Base-by-base conservation (phyloP, 1,140 invertebrate species). In the Hylaeus volcanicus region DNA sequence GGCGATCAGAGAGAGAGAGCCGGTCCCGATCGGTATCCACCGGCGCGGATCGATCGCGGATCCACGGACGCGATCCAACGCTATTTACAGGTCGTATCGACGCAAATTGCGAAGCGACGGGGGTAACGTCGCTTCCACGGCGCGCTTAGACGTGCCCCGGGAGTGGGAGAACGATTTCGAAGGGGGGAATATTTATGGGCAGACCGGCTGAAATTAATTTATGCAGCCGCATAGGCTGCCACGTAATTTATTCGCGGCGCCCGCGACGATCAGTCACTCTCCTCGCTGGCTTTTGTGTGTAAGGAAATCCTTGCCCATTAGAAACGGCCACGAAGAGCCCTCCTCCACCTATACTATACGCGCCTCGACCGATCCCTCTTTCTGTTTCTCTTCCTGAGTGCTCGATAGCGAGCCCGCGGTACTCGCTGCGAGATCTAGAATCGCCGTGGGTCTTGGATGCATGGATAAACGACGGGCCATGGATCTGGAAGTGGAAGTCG, bases 201-300 rank as follows among this genome's bases (percentile, higher is more conserved):
- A 78, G 88, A 87, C 82, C 89, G 83, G 88, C 73, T 90, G 91
- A 92, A 93, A 93, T 93, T 93, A 92, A 93, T 93, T 93, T 93
- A 92, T 93, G 90, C 91, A 91, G 92, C 86, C 88, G 86, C 92
- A 92, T 91, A 91, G 92, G 90, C 86, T 92, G 92, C 90, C 91
- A 91, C 86, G 91, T 92, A 92, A 93, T 93, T 93, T 93, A 93
- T 93, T 93, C 90, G 90, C 86, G 85, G 84, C 89, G 82, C 83
- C 87, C 86, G 88, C 89, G 89, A 87, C 85, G 86, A 93, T 93
- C 91, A 91, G 90, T 93, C 92, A 92, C 91, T 91, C 86, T 89
- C 89, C 86, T 90, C 90, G 84, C 88, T 73, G 85, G 89, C 90
- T 91, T 91, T 92, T 90, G 86, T 89, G 81, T 81, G 91, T 89